Percentiles rank a stretch among this genome's conserved stretches.
Conservation (phyloP, 1,140 invertebrate genomes). For the Aphaenogaster floridana region DNA sequence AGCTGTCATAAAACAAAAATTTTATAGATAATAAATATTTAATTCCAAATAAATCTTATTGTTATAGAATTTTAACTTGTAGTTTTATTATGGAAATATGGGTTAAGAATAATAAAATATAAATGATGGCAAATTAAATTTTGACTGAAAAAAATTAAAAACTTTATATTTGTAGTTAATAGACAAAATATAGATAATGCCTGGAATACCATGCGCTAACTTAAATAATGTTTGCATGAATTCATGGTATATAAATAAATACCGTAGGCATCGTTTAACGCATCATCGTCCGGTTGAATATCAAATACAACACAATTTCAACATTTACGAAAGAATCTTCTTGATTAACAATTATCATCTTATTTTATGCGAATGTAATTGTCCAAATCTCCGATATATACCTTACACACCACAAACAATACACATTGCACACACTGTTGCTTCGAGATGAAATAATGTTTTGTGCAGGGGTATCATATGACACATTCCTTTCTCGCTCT, state of each 20-base stretch:
- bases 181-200: background rate
- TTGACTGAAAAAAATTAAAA: background rate
- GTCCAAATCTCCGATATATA: constrained; percentile 24
- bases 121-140: background rate
- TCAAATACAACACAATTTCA: background rate
- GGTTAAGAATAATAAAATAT: background rate
- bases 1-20: background rate
- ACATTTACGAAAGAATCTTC: constrained; percentile 14
- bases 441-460: constrained; percentile 67
- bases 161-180: background rate
- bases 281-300: background rate
- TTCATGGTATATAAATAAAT: background rate
- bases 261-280: background rate
- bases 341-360: constrained; percentile 31
- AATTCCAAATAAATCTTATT: background rate
- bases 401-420: constrained; percentile 76
- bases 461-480: constrained; percentile 64
- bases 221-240: constrained; percentile 23
- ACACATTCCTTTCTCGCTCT: background rate
- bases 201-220: background rate
- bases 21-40: background rate
- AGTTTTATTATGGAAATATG: background rate
- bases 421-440: constrained; percentile 78
- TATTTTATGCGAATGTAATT: background rate
- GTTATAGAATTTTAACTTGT: background rate